Conservation (phyloP, 2,113 vertebrate genomes). For the Halcyon malimbica region DNA sequence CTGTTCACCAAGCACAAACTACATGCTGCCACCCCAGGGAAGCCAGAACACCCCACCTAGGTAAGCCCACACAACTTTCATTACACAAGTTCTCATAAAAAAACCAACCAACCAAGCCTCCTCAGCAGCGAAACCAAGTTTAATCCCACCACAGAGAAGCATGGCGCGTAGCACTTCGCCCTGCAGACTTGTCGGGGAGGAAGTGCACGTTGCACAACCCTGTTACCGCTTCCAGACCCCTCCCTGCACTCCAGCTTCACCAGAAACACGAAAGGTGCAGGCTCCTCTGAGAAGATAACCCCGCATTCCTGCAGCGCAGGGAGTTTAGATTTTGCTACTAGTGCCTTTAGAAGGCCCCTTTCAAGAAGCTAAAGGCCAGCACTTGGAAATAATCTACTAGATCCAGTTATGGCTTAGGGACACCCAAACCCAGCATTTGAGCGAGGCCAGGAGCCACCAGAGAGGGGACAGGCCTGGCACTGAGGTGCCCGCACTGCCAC, state of each 20-base stretch:
- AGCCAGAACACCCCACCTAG: neutral
- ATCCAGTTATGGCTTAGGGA: rapidly evolving
- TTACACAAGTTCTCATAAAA: neutral
- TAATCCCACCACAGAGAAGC: neutral
- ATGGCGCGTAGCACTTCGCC: neutral
- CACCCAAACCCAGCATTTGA: neutral
- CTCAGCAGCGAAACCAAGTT: rapidly evolving
- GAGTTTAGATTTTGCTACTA: rapidly evolving
- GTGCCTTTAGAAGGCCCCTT: neutral
- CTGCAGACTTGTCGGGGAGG: neutral
- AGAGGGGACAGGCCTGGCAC: neutral
- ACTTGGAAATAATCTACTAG: neutral
- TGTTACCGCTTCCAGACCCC: neutral
- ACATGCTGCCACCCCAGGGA: neutral
- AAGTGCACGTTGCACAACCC: conserved; percentile 11
- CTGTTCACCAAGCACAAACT: neutral
- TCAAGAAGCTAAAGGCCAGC: neutral
- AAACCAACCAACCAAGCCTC: neutral
- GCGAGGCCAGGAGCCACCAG: neutral
- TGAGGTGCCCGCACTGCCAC: conserved; percentile 16
- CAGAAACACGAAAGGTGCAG: rapidly evolving
- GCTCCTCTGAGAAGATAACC: neutral
- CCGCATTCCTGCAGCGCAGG: rapidly evolving
- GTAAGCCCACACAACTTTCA: rapidly evolving
- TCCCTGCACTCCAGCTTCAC: neutral